A percentile compares a stretch with the other conserved stretches of the same genome.
Conservation (phyloP, 2,113 vertebrate species). For the Tichodroma muraria region DNA sequence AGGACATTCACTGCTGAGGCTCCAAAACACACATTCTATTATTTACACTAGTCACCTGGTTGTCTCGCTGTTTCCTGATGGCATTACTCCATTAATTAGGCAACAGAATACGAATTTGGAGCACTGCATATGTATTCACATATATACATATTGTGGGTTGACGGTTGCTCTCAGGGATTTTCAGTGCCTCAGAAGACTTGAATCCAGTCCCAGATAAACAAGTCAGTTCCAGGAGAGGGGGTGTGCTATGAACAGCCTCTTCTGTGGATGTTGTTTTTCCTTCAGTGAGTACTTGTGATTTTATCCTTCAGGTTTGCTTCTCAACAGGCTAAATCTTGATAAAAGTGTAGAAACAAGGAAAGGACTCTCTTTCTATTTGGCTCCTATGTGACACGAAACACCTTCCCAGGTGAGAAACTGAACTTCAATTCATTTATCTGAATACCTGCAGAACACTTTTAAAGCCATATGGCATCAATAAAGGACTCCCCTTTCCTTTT, state of each 20-base stretch:
- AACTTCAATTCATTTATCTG: neutral
- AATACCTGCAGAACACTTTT: neutral
- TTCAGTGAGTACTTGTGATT: neutral
- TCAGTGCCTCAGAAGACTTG: neutral
- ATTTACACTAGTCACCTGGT: neutral
- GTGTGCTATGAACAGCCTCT: neutral
- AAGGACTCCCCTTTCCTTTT: neutral
- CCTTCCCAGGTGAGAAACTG: neutral
- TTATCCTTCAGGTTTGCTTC: neutral
- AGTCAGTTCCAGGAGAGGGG: neutral
- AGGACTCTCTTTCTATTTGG: neutral
- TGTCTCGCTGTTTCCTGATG: neutral
- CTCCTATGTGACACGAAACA: neutral
- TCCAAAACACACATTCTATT: neutral
- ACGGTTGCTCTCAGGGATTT: neutral
- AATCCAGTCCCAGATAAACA: neutral
- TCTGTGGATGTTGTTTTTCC: neutral
- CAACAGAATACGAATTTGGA: neutral
- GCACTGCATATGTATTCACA: neutral
- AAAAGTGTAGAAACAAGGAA: neutral
- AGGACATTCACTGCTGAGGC: neutral
- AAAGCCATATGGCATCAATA: fast-evolving
- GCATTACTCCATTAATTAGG: neutral
- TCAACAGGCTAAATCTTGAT: neutral
- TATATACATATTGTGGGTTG: neutral